Conservation (phyloP, 2,797 vertebrate genomes). For the Loris lydekkerianus region DNA sequence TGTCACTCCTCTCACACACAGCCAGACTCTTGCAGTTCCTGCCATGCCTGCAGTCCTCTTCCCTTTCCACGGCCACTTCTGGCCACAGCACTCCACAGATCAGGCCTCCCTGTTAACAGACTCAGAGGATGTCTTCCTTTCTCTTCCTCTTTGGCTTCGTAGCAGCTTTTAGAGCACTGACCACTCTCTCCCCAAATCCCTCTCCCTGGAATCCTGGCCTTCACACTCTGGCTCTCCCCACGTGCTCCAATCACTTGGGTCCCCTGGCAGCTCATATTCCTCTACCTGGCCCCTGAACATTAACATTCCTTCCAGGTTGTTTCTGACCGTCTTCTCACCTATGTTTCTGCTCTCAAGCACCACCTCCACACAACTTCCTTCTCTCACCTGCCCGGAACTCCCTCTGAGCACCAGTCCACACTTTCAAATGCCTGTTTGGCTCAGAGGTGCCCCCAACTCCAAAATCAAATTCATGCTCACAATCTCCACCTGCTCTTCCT, state of each 20-base stretch:
- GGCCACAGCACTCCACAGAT: not conserved
- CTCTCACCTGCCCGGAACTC: not conserved
- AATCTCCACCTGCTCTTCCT: accelerated
- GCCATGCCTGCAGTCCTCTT: no score
- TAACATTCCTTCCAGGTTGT: accelerated
- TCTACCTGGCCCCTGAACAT: accelerated
- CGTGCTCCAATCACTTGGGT: accelerated
- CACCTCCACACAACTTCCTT: not conserved
- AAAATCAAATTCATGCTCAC: not conserved
- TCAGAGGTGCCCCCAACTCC: not conserved
- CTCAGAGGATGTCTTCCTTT: not conserved
- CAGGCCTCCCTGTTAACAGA: not conserved
- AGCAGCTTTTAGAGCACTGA: not conserved
- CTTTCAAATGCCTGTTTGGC: not conserved
- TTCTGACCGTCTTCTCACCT: not conserved
- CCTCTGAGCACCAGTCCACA: not conserved
- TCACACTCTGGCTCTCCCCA: not conserved
- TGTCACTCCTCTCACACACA: not conserved
- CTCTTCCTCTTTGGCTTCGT: not conserved
- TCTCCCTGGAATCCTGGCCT: not conserved
- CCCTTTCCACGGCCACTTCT: not conserved
- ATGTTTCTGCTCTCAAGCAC: not conserved
- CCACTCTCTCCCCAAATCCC: not conserved
- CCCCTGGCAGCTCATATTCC: not conserved
- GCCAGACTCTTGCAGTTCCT: not conserved